These are phyloP conservation scores for Onychostoma macrolepis DNA, from an alignment of 2,113 vertebrate genomes.

Conservation along the genomic window DNA sequence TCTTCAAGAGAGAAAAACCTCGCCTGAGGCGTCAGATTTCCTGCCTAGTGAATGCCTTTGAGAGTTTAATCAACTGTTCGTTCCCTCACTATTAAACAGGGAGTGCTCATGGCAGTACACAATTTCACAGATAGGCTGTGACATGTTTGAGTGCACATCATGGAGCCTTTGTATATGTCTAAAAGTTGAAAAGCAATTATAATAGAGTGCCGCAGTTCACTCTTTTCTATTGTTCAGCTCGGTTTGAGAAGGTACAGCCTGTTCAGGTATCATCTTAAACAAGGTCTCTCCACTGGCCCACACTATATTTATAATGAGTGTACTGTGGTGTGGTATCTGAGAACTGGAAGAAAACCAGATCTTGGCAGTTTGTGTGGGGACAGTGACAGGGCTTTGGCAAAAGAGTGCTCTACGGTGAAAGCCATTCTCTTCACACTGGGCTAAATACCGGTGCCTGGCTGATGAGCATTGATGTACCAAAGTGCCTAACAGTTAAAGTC, in stretches of 20 bases:
- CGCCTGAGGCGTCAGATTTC: constrained; percentile 24
- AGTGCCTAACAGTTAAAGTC: not conserved
- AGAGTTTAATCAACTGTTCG: constrained; percentile 46
- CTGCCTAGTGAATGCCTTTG: constrained; percentile 36
- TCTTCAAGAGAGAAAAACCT: constrained; percentile 11
- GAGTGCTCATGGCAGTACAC: constrained; percentile 32
- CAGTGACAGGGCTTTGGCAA: not conserved
- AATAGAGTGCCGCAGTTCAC: constrained; percentile 6
- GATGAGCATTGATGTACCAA: not conserved
- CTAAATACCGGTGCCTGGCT: not conserved
- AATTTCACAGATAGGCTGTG: constrained; percentile 37
- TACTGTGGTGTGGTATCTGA: not conserved
- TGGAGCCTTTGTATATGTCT: constrained; percentile 26
- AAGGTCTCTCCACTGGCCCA: constrained; percentile 31
- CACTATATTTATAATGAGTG: constrained; percentile 29
- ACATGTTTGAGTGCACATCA: constrained; percentile 43
- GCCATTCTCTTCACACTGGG: not conserved
- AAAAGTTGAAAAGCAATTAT: constrained; percentile 37
- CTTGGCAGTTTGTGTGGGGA: constrained; percentile 12
- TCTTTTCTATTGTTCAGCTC: constrained; percentile 24
- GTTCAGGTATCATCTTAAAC: constrained; percentile 27
- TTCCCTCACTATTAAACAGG: constrained; percentile 48
- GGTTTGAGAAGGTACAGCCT: constrained; percentile 26
- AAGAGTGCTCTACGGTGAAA: not conserved
- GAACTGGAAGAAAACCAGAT: not conserved